Evolutionary conservation across 2,797 vertebrate species (phyloP).

Genomic region (Myotis daubentonii): DNA sequence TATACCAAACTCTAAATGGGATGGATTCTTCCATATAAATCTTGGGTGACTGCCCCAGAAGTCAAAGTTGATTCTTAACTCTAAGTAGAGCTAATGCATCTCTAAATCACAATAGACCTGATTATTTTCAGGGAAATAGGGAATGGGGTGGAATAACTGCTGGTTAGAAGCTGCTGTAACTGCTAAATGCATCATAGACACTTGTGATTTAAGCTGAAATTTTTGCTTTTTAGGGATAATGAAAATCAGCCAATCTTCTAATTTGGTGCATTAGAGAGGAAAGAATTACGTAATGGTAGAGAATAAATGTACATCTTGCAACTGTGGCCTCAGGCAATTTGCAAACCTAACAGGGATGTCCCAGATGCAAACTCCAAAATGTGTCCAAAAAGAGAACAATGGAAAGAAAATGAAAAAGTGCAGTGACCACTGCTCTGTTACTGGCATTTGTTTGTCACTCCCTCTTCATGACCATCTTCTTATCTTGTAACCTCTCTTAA

Average conservation of each 20-base stretch:
- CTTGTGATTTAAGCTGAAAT: constrained; percentile 62
- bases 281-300: not conserved
- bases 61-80: constrained; percentile 64
- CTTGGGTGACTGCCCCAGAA: constrained; percentile 18
- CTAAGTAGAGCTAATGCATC: constrained; percentile 74
- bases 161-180: constrained; percentile 56
- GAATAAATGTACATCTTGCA: constrained; percentile 21
- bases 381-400: not conserved
- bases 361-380: not conserved
- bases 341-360: not conserved
- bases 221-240: constrained; percentile 70
- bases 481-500: not conserved
- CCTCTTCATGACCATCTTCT: not conserved
- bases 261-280: constrained; percentile 43
- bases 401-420: not conserved
- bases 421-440: not conserved
- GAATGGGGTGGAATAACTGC: constrained; percentile 46
- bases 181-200: constrained; percentile 45
- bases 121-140: constrained; percentile 36
- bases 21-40: constrained; percentile 41
- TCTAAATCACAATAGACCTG: constrained; percentile 67
- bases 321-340: not conserved
- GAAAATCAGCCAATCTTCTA: constrained; percentile 65
- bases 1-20: not conserved
- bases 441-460: not conserved